A percentile compares a stretch with the other conserved stretches of the same genome.
These are phyloP conservation scores for Coboldia fuscipes DNA, from an alignment of 1,140 invertebrate species.

Conservation along the genomic window DNA sequence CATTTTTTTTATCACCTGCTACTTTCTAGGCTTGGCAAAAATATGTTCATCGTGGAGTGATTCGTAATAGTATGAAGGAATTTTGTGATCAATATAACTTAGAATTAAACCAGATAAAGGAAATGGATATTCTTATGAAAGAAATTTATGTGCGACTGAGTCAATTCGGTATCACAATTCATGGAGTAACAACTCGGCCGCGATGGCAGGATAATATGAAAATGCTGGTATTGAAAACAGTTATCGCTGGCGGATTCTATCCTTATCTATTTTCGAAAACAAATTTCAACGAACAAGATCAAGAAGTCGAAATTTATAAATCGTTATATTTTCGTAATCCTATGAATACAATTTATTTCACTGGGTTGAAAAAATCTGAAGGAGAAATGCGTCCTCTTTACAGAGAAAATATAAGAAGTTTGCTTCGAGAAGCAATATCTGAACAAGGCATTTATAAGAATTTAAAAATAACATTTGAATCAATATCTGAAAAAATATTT, in stretches of 20 bases:
- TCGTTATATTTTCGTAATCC: too few relatives aligned
- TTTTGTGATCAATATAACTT: slow-evolving; percentile 58
- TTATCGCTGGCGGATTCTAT: slow-evolving; percentile 23
- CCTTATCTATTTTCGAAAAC: background rate
- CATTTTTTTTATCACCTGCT: too few relatives aligned
- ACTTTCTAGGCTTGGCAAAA: background rate
- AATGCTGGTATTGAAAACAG: slow-evolving; percentile 37
- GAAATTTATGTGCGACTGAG: slow-evolving; percentile 42
- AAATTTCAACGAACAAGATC: too few relatives aligned
- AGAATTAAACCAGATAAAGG: slow-evolving; percentile 45
- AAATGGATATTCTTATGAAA: slow-evolving; percentile 43
- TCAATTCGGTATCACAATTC: slow-evolving; percentile 28
- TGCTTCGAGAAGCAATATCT: too few relatives aligned
- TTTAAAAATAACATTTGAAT: too few relatives aligned
- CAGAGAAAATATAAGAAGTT: too few relatives aligned
- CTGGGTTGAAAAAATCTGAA: too few relatives aligned
- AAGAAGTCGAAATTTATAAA: too few relatives aligned
- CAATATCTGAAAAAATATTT: too few relatives aligned
- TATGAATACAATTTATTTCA: too few relatives aligned
- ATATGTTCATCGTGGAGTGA: slow-evolving; percentile 2
- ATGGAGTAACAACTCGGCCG: slow-evolving; percentile 14
- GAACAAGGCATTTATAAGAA: too few relatives aligned
- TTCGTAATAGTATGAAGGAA: slow-evolving; percentile 4
- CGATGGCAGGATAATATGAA: slow-evolving; percentile 25
- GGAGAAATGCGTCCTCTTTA: too few relatives aligned